Evolutionary conservation across 2,797 vertebrate genomes (phyloP).

Genomic region (Mormyrops attenuatus): DNA sequence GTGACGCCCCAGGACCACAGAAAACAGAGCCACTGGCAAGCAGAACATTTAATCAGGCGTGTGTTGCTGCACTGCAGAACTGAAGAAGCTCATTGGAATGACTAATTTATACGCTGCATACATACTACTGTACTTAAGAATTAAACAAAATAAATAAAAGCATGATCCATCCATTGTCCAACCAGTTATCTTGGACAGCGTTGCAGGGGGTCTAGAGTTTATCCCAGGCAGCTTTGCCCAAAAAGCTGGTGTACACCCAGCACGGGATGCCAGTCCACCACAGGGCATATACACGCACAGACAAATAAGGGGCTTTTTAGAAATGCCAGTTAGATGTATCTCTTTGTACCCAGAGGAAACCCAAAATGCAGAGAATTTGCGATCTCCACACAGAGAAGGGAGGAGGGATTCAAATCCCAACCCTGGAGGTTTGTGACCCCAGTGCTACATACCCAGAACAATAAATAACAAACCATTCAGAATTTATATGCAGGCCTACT

Average conservation of each 20-base stretch:
- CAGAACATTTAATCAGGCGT: conserved; percentile 42
- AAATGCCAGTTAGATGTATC: background rate
- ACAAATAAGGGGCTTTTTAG: background rate
- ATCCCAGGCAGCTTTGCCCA: background rate
- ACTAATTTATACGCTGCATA: background rate
- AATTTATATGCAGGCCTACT: background rate
- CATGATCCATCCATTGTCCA: background rate
- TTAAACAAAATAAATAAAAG: background rate
- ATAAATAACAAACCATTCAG: background rate
- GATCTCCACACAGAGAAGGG: background rate
- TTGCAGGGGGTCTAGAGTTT: background rate
- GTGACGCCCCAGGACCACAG: conserved; percentile 28
- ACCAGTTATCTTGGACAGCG: background rate
- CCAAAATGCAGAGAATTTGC: background rate
- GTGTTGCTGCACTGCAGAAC: background rate
- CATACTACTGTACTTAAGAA: background rate
- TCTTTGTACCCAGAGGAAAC: background rate
- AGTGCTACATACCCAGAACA: background rate
- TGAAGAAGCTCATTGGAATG: background rate
- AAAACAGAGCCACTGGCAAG: conserved; percentile 48
- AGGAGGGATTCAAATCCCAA: background rate
- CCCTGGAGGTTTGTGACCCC: background rate
- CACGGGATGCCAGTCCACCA: background rate
- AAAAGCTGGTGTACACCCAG: background rate
- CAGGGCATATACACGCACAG: background rate